These are phyloP conservation scores for Chamaea fasciata DNA, from an alignment of 2,113 vertebrate species.

Conservation along the genomic window DNA sequence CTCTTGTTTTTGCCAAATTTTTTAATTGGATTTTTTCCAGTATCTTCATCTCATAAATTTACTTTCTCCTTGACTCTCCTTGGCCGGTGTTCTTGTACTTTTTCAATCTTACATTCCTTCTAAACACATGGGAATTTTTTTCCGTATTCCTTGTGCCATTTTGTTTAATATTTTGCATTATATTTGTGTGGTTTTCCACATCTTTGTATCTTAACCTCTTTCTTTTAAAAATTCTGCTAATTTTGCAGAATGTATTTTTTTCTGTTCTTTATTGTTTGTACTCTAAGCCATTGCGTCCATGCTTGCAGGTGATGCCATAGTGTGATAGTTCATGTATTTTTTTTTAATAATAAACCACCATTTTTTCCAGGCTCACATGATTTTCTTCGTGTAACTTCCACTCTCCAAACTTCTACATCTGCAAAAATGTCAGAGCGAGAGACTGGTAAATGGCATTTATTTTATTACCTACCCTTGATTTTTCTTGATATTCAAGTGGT, in stretches of 20 bases:
- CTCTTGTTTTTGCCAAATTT: background rate
- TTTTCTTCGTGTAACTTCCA: background rate
- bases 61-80: background rate
- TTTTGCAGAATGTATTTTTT: background rate
- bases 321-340: background rate
- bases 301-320: background rate
- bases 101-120: background rate
- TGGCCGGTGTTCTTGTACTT: background rate
- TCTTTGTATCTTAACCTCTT: background rate
- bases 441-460: background rate
- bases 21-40: background rate
- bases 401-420: background rate
- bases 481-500: background rate
- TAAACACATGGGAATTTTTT: background rate
- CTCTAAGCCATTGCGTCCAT: background rate
- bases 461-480: background rate
- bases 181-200: background rate
- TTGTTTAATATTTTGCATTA: background rate
- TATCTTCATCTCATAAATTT: background rate
- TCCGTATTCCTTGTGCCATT: background rate
- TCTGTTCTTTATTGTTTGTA: background rate
- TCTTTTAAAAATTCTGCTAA: background rate
- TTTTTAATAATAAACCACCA: background rate
- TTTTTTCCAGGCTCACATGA: slow-evolving; percentile 9
- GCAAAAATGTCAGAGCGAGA: background rate